Evolutionary conservation across 2,113 vertebrate genomes (phyloP), one percentile per base, ranked within the genome.

Genomic region (Phyllostomus hastatus): DNA sequence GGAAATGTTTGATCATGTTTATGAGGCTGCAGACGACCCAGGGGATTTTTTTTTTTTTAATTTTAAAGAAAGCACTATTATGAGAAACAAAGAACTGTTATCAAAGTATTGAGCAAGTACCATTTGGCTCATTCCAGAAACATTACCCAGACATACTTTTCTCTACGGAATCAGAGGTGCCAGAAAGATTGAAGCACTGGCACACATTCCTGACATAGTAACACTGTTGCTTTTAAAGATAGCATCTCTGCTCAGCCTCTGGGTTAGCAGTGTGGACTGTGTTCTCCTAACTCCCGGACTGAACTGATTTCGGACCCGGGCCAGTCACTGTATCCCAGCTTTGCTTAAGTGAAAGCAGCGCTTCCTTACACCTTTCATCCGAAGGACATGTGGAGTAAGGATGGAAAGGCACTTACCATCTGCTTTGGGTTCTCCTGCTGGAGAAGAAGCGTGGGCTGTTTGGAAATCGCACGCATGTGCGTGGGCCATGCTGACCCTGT

Each of bases 21-120:
- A 78, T 84, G 80, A 91, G 69, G 72, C 84, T 61, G 3, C 0
- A 2, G 35, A 15, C 1, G 8, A 50, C n/a, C 43, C 19, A 5
- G 52, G 11, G 73, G 85, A 31, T 35, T 52, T 75, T 57, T 64
- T 50, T 86, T 69, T 67, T 67, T 66, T 57, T 24, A 31, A 10
- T 86, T 67, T 92, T 46, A 67, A 91, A 97, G 87, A 97, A 96
- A 95, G 92, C 78, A 20, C 59, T 84, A 19, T 96, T 94, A 31
- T 92, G 85, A 92, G 75, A 90, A 90, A 95, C 97, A 95, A 94
- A 97, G 90, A 75, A n/a, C 90, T 90, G 90, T 83, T 94, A 88
- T 90, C 80, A 50, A 3, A 93, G 84, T 38, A 5, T 86, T 90
- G 80, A 86, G 90, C 75, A 78, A 52, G 78, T 67, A 7, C 67